Evolutionary conservation across 1,140 invertebrate genomes (phyloP).

Genomic region (Helicoverpa armigera): DNA sequence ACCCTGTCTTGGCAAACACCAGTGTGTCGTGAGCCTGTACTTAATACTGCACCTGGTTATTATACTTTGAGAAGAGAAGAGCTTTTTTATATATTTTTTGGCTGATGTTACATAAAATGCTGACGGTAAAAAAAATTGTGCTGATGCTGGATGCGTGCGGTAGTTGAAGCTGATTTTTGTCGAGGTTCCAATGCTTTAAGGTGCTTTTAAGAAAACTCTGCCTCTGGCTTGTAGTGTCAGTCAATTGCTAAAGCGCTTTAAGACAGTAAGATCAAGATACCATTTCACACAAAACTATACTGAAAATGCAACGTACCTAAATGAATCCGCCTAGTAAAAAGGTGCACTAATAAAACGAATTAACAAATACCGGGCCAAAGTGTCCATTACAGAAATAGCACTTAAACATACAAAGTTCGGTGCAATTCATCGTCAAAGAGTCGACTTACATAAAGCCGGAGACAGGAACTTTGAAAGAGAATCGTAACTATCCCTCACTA

Average conservation of each 20-base stretch:
- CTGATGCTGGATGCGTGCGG: too few relatives aligned
- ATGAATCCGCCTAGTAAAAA: neutral
- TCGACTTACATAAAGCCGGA: constrained; percentile 64
- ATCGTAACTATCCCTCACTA: constrained; percentile 67
- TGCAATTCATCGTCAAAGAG: constrained; percentile 69
- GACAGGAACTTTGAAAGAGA: constrained; percentile 67
- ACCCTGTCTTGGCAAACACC: constrained; percentile 64
- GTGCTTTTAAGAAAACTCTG: too few relatives aligned
- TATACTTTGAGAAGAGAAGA: neutral
- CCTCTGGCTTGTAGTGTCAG: too few relatives aligned
- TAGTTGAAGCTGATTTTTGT: too few relatives aligned
- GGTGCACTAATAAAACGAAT: constrained; percentile 9
- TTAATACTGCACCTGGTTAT: neutral
- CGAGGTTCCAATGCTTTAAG: too few relatives aligned
- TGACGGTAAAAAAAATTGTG: too few relatives aligned
- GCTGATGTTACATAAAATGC: too few relatives aligned
- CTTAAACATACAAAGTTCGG: constrained; percentile 53
- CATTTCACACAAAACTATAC: too few relatives aligned
- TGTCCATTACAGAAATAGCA: constrained; percentile 42
- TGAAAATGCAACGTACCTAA: too few relatives aligned
- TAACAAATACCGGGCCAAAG: constrained; percentile 6
- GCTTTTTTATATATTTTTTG: neutral
- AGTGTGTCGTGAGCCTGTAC: constrained; percentile 5
- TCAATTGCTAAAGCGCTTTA: too few relatives aligned
- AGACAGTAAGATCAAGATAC: too few relatives aligned